phyloP scores from a whole-genome alignment of 2,888 invertebrate genomes.

The Epinotia ramella region DNA sequence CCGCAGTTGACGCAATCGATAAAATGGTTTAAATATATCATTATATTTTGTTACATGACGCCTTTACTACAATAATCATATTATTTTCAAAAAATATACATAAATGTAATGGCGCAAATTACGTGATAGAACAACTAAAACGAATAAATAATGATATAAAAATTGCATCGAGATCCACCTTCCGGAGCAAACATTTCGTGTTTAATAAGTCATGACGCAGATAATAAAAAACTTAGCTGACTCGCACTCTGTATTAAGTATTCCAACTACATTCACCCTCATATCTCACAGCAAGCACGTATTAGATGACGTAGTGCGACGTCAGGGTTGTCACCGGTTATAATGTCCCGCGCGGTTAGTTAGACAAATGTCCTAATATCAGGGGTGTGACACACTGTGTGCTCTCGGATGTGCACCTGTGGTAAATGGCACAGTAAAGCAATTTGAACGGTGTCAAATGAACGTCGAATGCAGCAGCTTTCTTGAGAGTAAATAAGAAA shows the following conservation, averaged over 20 bases:
- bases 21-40: no score
- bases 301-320: constrained; percentile 56
- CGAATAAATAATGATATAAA: no score
- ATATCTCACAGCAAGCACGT: constrained; percentile 56
- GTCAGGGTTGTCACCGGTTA: constrained; percentile 58
- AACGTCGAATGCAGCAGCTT: not conserved
- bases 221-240: constrained; percentile 22
- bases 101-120: no score
- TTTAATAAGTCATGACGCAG: not conserved
- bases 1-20: no score
- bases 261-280: constrained; percentile 44
- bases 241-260: constrained; percentile 8
- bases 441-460: not conserved
- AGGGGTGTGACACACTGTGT: constrained; percentile 49
- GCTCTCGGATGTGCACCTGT: constrained; percentile 24
- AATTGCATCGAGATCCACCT: no score
- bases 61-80: no score
- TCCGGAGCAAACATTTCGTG: not conserved
- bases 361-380: constrained; percentile 60
- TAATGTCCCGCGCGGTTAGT: constrained; percentile 61
- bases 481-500: not conserved
- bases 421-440: not conserved
- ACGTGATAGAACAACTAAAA: no score
- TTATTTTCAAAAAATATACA: no score
- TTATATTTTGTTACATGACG: no score